A percentile compares a stretch with the other conserved stretches of the same genome.
These are phyloP conservation scores for Channa argus DNA, from an alignment of 2,113 vertebrate genomes.

Conservation along the genomic window DNA sequence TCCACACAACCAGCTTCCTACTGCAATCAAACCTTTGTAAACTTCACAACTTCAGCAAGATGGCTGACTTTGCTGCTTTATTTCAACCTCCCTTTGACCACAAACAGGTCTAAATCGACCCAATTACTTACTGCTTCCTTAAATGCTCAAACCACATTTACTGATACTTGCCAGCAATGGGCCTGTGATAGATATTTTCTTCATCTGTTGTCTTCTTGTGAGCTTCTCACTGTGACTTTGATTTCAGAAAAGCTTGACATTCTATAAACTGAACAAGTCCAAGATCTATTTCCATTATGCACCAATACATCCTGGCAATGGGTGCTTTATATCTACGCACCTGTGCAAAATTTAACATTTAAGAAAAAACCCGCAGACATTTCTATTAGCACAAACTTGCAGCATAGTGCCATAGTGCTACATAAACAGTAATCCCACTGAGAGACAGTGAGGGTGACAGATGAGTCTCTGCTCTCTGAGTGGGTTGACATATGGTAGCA, in stretches of 20 bases:
- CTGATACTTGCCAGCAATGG: conserved; percentile 69
- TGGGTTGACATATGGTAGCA: conserved; percentile 82
- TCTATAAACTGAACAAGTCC: background rate
- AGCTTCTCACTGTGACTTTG: background rate
- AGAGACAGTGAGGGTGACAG: conserved; percentile 77
- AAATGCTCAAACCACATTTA: conserved; percentile 62
- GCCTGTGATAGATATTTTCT: conserved; percentile 42
- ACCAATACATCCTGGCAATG: background rate
- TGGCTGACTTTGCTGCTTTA: conserved; percentile 74
- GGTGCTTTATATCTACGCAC: no score
- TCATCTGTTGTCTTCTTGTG: conserved; percentile 31
- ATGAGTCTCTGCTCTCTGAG: conserved; percentile 71
- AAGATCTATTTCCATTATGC: background rate
- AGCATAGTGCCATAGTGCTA: conserved; percentile 39
- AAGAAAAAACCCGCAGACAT: background rate
- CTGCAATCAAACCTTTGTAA: conserved; percentile 79
- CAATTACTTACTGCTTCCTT: conserved; percentile 84
- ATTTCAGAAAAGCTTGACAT: background rate
- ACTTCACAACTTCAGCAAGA: conserved; percentile 65
- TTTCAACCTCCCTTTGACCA: conserved; percentile 75
- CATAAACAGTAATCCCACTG: conserved; percentile 41
- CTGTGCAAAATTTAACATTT: no score
- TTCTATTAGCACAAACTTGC: conserved; percentile 12
- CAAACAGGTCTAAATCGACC: conserved; percentile 78
- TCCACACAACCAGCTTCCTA: conserved; percentile 72